These are phyloP conservation scores for Phthorimaea operculella DNA, from an alignment of 1,140 invertebrate genomes.

Conservation along the genomic window DNA sequence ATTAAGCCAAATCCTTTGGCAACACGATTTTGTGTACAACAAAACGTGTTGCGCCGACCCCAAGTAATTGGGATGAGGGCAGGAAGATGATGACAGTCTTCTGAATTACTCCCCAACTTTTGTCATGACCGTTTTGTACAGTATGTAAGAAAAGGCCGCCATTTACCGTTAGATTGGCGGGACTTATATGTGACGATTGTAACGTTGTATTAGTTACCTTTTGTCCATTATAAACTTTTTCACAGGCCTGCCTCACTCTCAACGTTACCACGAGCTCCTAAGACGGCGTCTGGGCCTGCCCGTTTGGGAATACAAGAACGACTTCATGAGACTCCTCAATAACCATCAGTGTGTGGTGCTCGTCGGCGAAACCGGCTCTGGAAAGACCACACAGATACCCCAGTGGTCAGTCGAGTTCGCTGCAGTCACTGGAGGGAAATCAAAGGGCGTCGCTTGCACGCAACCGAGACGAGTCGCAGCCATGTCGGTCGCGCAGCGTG, in stretches of 20 bases:
- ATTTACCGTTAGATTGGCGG: no score
- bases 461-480: conserved; percentile 98
- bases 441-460: conserved; percentile 94
- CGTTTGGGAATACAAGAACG: conserved; percentile 97
- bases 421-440: conserved; percentile 35
- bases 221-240: no score
- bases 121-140: no score
- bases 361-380: conserved; percentile 96
- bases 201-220: no score
- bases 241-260: conserved; percentile 81
- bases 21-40: no score
- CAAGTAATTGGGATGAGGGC: no score
- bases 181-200: no score
- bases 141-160: no score
- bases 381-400: conserved; percentile 97
- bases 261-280: conserved; percentile 84
- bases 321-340: conserved; percentile 93
- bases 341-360: conserved; percentile 93
- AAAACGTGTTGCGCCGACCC: no score
- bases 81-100: no score
- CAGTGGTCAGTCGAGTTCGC: conserved; percentile 72
- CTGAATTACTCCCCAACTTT: no score
- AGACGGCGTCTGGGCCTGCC: conserved; percentile 92
- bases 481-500: conserved; percentile 98
- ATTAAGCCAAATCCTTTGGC: no score